Evolutionary conservation across 2,797 vertebrate genomes (phyloP), one percentile per base, ranked within the genome.

Genomic region (Coccyzus lansbergi): DNA sequence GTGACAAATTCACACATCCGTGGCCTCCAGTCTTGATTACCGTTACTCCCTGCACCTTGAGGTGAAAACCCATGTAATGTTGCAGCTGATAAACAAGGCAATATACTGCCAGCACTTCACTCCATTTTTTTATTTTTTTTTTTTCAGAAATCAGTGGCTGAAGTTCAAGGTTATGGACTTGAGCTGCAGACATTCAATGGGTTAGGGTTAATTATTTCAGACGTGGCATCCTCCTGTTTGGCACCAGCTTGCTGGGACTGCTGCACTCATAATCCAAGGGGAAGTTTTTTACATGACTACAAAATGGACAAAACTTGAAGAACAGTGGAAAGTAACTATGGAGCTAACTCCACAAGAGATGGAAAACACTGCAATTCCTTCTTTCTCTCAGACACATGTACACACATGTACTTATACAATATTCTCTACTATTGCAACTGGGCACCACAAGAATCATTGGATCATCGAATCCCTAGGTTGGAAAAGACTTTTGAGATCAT

Each of bases 1-100:
- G 70, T 86, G 77, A 88, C 46, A 92, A 90, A 86, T 88, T 65
- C 65, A 83, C 67, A 81, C 36, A 80, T 83, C 33, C 63, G 40
- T 86, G 80, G 58, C 74, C 67, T 86, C 34, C 53, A 49, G 68
- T 55, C 53, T 86, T 2, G 0, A 74, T 74, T 77, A 67, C 31
- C 10, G 3, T 60, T 75, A 68, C 34, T 93, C n/a, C 28, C 36
- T 75, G 70, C 68, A 65, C 75, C 64, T 80, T 87, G 65, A 78
- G 72, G 63, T 88, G 36, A 86, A 96, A 95, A 78, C 49, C 34
- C 81, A 64, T 65, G 38, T 65, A 91, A 77, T 44, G 22, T 36
- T 75, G 28, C 53, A 74, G 68, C 78, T 84, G 71, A 55, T 69
- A 94, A 89, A 42, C 59, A 55, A 63, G 68, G 48, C 51, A 84